Evolutionary conservation across 2,888 invertebrate species (phyloP).

Genomic region (Coecobrya sp.): DNA sequence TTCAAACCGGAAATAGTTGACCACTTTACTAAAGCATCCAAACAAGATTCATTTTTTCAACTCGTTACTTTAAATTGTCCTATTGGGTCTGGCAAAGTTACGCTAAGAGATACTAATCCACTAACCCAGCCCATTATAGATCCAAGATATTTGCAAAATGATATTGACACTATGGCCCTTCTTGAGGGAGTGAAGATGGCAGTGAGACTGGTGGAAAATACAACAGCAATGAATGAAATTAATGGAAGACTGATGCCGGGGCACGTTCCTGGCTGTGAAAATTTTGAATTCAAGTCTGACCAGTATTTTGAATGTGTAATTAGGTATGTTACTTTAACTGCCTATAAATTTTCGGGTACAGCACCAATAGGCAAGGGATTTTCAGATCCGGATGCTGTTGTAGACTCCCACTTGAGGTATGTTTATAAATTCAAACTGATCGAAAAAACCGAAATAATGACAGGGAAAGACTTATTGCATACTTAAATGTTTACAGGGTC

Average conservation of each 20-base stretch:
- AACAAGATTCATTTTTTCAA: conserved; percentile 82
- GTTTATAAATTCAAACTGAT: too few relatives aligned
- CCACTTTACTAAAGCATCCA: conserved; percentile 57
- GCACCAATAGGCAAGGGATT: conserved; percentile 82
- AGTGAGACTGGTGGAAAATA: conserved; percentile 81
- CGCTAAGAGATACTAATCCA: conserved; percentile 78
- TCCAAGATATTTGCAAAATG: conserved; percentile 82
- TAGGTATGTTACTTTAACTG: conserved; percentile 81
- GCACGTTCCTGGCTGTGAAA: conserved; percentile 83
- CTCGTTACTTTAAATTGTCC: conserved; percentile 81
- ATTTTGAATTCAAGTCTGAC: conserved; percentile 81
- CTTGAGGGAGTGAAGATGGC: conserved; percentile 84
- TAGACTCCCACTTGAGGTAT: conserved; percentile 83
- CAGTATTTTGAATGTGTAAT: conserved; percentile 83
- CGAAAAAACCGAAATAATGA: too few relatives aligned
- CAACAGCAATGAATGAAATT: conserved; percentile 82
- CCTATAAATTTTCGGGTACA: conserved; percentile 83
- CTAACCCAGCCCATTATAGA: conserved; percentile 78
- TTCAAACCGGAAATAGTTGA: conserved; percentile 76
- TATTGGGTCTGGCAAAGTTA: conserved; percentile 76
- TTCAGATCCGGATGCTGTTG: conserved; percentile 81
- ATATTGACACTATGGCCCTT: conserved; percentile 75
- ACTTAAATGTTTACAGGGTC: conserved; percentile 69
- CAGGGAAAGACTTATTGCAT: background rate
- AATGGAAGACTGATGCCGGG: conserved; percentile 78